phyloP scores from a whole-genome alignment of 2,113 vertebrate genomes.

The Ctenomys sociabilis region DNA sequence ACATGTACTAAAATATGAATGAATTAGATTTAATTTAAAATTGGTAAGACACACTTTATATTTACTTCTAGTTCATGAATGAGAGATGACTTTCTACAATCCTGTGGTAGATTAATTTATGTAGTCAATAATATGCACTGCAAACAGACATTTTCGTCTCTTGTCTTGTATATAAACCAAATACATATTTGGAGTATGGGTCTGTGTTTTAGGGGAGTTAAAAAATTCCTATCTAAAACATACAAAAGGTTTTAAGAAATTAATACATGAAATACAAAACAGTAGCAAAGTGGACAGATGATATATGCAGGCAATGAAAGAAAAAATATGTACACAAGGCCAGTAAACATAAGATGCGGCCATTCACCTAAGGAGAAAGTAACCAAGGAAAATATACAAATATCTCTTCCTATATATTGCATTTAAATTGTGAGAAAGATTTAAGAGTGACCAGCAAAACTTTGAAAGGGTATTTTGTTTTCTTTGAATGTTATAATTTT shows the following conservation, averaged over 20 bases:
- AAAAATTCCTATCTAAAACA: neutral
- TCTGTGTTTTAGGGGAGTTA: neutral
- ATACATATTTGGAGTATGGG: fast-evolving
- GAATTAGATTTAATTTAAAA: neutral
- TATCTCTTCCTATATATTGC: neutral
- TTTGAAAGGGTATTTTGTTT: neutral
- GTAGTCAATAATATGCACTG: neutral
- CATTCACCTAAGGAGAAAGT: neutral
- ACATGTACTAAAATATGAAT: neutral
- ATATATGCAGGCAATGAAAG: neutral
- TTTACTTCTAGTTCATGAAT: neutral
- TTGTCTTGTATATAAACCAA: no score
- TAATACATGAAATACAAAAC: neutral
- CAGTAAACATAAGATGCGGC: neutral
- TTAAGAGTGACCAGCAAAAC: neutral
- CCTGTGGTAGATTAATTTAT: neutral
- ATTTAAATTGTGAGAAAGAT: neutral
- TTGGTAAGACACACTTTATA: neutral
- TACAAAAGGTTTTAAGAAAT: neutral
- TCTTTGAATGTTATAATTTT: neutral
- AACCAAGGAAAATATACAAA: neutral
- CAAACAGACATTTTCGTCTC: no score
- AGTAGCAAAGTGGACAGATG: neutral
- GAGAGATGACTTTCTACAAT: neutral
- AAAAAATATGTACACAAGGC: neutral